Percentiles rank a stretch among this genome's conserved stretches.
phyloP scores from a whole-genome alignment of 2,888 invertebrate species.

The Napeogenes sylphis region DNA sequence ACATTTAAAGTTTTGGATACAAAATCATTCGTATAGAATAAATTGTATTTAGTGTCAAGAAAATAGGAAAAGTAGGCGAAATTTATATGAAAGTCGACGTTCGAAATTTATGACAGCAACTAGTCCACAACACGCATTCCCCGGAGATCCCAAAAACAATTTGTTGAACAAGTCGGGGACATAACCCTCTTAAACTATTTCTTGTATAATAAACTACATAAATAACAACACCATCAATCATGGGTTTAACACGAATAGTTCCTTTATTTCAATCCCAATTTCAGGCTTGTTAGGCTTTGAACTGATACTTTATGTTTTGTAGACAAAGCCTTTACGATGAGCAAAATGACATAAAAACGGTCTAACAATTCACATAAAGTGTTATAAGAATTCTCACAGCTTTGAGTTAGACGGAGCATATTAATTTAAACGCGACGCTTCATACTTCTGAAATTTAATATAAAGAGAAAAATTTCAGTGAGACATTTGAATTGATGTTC shows the following conservation, averaged over 20 bases:
- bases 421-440: slow-evolving; percentile 25
- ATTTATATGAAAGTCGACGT: slow-evolving; percentile 7
- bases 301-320: slow-evolving; percentile 45
- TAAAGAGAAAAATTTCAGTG: slow-evolving; percentile 16
- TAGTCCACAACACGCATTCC: slow-evolving; percentile 8
- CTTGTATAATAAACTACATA: slow-evolving; percentile 18
- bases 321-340: slow-evolving; percentile 54
- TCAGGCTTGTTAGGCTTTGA: slow-evolving; percentile 42
- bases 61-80: not conserved
- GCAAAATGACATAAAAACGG: slow-evolving; percentile 37
- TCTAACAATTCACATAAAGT: slow-evolving; percentile 19
- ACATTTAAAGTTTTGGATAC: too few relatives aligned
- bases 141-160: slow-evolving; percentile 13
- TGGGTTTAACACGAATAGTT: slow-evolving; percentile 40
- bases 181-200: slow-evolving; percentile 13
- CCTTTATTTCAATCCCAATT: slow-evolving; percentile 35
- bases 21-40: not conserved
- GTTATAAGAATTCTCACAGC: slow-evolving; percentile 16
- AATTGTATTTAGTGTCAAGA: not conserved
- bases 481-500: slow-evolving; percentile 14
- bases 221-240: slow-evolving; percentile 40
- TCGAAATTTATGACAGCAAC: slow-evolving; percentile 3
- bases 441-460: slow-evolving; percentile 15
- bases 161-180: slow-evolving; percentile 9
- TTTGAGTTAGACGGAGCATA: slow-evolving; percentile 17